phyloP scores from a whole-genome alignment of 1,140 invertebrate species.

The Chironomus tepperi region DNA sequence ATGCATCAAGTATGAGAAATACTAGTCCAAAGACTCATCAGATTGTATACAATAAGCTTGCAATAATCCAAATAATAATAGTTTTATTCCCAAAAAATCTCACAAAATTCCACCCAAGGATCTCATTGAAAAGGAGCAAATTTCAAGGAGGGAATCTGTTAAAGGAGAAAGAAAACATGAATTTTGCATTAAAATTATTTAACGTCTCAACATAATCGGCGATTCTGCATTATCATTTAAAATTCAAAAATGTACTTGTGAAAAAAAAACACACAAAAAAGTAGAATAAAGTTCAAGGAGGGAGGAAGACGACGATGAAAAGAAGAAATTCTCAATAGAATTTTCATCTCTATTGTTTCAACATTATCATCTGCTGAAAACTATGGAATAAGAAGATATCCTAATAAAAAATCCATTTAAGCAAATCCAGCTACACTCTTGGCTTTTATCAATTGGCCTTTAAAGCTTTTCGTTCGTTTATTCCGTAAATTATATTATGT shows the following conservation, averaged over 20 bases:
- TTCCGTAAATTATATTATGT: too few relatives aligned
- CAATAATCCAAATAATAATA: too few relatives aligned
- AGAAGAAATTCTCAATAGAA: neutral
- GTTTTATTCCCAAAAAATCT: too few relatives aligned
- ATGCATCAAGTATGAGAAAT: too few relatives aligned
- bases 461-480: too few relatives aligned
- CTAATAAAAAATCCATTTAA: conserved; percentile 4
- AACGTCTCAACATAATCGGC: neutral
- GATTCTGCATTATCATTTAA: neutral
- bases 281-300: too few relatives aligned
- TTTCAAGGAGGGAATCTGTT: neutral
- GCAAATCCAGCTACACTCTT: neutral
- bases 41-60: too few relatives aligned
- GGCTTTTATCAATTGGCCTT: too few relatives aligned
- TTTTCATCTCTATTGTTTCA: neutral
- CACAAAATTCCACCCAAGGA: too few relatives aligned
- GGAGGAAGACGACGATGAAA: too few relatives aligned
- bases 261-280: neutral
- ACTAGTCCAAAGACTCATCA: too few relatives aligned
- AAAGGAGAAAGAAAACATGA: neutral
- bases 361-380: neutral
- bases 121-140: too few relatives aligned
- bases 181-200: conserved; percentile 15
- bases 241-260: neutral
- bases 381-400: neutral